Conservation (phyloP, 2,113 vertebrate species). For the Ameiurus melas region DNA sequence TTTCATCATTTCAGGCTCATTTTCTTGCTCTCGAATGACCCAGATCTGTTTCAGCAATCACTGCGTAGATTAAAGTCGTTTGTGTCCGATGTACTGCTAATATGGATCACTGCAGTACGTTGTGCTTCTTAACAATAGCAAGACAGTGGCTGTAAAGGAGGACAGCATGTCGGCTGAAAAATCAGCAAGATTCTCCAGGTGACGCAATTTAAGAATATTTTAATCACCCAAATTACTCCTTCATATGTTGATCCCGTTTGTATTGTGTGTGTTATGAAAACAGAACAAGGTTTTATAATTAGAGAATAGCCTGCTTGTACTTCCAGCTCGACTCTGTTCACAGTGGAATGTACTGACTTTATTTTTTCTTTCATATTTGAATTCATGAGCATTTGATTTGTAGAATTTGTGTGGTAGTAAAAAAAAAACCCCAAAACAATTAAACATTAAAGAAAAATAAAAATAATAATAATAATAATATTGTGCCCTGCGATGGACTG, state of each 20-base stretch:
- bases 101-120: not conserved
- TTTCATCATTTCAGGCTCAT: not conserved
- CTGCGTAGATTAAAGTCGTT: not conserved
- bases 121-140: not conserved
- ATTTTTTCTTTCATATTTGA: not conserved
- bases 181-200: not conserved
- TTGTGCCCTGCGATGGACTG: too few relatives aligned
- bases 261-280: not conserved
- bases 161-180: not conserved
- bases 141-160: not conserved
- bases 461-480: not conserved
- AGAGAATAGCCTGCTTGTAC: not conserved
- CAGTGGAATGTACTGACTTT: not conserved
- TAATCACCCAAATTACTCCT: not conserved
- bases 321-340: not conserved
- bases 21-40: not conserved
- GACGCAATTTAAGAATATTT: not conserved
- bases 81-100: not conserved
- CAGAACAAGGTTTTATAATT: not conserved
- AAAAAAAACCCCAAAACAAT: not conserved
- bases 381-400: not conserved
- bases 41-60: not conserved
- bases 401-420: not conserved
- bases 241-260: not conserved
- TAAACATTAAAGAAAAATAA: not conserved